phyloP scores from a whole-genome alignment of 1,140 invertebrate genomes.

The Penaeus indicus region DNA sequence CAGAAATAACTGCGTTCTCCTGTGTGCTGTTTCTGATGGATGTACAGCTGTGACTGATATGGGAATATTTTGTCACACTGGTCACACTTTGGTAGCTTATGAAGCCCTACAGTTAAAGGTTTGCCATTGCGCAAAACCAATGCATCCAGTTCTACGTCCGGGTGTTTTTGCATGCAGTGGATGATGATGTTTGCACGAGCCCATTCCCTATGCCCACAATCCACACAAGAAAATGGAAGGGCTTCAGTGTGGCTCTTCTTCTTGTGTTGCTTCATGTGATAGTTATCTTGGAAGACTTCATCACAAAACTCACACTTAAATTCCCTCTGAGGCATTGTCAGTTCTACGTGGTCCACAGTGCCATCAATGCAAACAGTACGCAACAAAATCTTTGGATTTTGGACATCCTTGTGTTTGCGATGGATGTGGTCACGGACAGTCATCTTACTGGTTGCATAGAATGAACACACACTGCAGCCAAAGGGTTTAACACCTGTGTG shows the following conservation, averaged over 20 bases:
- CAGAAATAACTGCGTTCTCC: constrained; percentile 69
- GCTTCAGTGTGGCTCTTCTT: constrained; percentile 55
- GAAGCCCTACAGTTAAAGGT: constrained; percentile 59
- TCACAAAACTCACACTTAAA: constrained; percentile 63
- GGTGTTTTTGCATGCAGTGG: constrained; percentile 60
- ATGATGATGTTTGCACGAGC: constrained; percentile 64
- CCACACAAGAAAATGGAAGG: constrained; percentile 58
- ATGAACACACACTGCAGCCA: constrained; percentile 68
- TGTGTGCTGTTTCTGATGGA: constrained; percentile 71
- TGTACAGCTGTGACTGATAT: constrained; percentile 64
- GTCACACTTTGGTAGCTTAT: constrained; percentile 64
- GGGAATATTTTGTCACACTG: constrained; percentile 63
- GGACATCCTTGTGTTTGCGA: constrained; percentile 57
- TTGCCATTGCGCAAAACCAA: constrained; percentile 58
- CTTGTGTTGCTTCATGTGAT: constrained; percentile 63
- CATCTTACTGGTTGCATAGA: constrained; percentile 70
- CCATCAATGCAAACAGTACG: constrained; percentile 64
- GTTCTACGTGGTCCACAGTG: constrained; percentile 58
- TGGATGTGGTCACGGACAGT: constrained; percentile 71
- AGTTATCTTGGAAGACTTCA: constrained; percentile 61
- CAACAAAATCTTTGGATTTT: constrained; percentile 61
- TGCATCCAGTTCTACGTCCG: constrained; percentile 49
- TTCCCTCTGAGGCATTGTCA: constrained; percentile 60
- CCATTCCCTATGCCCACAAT: constrained; percentile 59
- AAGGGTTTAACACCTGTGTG: constrained; percentile 71